phyloP scores from a whole-genome alignment of 2,888 invertebrate genomes.

The Lepidochitona cinerea region DNA sequence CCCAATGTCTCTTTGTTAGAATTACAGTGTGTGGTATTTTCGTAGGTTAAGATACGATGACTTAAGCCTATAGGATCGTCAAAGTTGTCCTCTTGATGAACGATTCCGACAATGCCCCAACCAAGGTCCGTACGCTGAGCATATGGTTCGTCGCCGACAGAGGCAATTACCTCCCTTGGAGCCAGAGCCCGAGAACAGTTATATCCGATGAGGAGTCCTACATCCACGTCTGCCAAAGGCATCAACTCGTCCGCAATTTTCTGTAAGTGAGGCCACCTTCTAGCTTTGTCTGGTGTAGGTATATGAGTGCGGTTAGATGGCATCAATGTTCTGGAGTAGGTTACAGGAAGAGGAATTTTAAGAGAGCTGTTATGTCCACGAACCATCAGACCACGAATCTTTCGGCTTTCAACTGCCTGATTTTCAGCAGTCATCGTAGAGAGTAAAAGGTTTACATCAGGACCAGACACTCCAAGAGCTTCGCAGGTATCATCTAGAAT shows the following conservation, averaged over 20 bases:
- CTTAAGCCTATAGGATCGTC: background rate
- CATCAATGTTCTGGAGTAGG: slow-evolving; percentile 28
- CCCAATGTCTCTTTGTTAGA: no score
- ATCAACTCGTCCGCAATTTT: slow-evolving; percentile 22
- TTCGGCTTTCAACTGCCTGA: slow-evolving; percentile 2
- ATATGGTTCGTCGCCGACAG: no score
- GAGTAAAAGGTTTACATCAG: slow-evolving; percentile 16
- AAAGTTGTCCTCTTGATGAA: background rate
- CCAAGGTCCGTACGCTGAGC: slow-evolving; percentile 29
- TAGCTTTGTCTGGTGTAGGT: slow-evolving; percentile 31
- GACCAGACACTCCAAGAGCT: slow-evolving; percentile 15
- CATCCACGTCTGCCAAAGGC: slow-evolving; percentile 23
- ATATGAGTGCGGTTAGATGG: slow-evolving; percentile 36
- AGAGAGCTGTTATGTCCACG: slow-evolving; percentile 12
- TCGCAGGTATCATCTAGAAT: slow-evolving; percentile 21
- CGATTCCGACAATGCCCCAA: slow-evolving; percentile 33
- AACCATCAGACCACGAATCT: slow-evolving; percentile 23
- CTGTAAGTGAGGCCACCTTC: slow-evolving; percentile 31
- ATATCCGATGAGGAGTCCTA: slow-evolving; percentile 36
- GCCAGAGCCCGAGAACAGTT: slow-evolving; percentile 35
- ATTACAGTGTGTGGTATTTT: no score
- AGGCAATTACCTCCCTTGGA: no score
- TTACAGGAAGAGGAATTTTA: slow-evolving; percentile 28
- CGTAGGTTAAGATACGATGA: no score
- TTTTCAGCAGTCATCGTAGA: slow-evolving; percentile 29